Evolutionary conservation across 2,113 vertebrate species (phyloP).

Genomic region (Pteruthius melanotis): DNA sequence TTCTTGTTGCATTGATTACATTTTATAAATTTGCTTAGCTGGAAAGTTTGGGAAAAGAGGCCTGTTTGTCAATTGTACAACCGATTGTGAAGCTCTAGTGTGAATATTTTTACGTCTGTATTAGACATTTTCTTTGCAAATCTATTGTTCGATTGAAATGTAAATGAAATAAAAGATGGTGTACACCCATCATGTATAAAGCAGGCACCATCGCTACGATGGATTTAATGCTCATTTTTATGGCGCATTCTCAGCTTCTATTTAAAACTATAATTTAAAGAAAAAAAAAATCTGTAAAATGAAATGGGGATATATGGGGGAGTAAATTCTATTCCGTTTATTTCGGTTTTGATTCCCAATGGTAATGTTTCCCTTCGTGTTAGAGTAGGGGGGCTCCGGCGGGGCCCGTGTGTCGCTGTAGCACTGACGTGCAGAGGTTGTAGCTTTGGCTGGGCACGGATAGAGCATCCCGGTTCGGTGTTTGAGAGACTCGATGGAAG

Average conservation of each 20-base stretch:
- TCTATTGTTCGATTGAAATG: conserved; percentile 99
- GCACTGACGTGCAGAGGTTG: conserved; percentile 79
- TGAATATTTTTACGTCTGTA: conserved; percentile 99
- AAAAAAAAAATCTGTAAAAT: conserved; percentile 86
- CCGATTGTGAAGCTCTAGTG: conserved; percentile 91
- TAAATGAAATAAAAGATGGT: conserved; percentile 98
- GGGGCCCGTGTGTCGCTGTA: conserved; percentile 79
- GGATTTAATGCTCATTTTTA: conserved; percentile 96
- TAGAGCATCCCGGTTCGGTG: conserved; percentile 83
- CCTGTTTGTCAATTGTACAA: conserved; percentile 92
- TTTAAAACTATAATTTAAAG: conserved; percentile 88
- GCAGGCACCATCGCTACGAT: conserved; percentile 96
- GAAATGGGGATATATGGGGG: conserved; percentile 84
- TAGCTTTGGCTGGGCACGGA: conserved; percentile 82
- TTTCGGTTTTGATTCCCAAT: conserved; percentile 87
- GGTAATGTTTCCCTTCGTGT: conserved; percentile 89
- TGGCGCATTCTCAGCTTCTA: conserved; percentile 91
- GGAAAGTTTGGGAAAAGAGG: conserved; percentile 85
- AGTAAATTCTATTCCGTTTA: conserved; percentile 94
- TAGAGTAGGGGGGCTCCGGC: conserved; percentile 74
- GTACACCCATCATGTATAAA: conserved; percentile 98
- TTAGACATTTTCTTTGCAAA: conserved; percentile 99
- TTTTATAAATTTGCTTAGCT: conserved; percentile 85
- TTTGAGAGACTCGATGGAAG: conserved; percentile 81
- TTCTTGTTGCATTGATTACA: conserved; percentile 85